These are phyloP conservation scores for Luperina testacea DNA, from an alignment of 2,888 invertebrate species.

Conservation along the genomic window DNA sequence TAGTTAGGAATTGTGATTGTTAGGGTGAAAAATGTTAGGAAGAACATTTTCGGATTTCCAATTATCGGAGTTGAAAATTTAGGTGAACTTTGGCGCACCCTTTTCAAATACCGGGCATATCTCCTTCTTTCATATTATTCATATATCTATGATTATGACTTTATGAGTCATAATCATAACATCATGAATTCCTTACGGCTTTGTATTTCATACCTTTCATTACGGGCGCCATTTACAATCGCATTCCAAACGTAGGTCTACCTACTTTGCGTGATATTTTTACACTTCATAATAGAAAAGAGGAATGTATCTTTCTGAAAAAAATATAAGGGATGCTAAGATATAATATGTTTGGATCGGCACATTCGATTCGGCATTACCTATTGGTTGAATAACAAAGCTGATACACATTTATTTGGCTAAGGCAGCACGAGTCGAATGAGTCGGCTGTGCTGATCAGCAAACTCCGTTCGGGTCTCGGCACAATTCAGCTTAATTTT, in stretches of 20 bases:
- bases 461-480: background rate
- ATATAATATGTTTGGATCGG: background rate
- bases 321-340: background rate
- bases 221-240: background rate
- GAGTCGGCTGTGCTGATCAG: background rate
- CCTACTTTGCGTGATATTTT: conserved; percentile 1
- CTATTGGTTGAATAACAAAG: background rate
- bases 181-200: background rate
- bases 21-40: too few species aligned
- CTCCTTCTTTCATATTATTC: too few species aligned
- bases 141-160: background rate
- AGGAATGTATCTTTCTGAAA: background rate
- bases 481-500: background rate
- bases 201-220: conserved; percentile 11
- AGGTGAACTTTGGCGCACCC: too few species aligned
- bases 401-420: background rate
- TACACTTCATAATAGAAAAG: background rate
- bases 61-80: too few species aligned
- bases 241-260: background rate
- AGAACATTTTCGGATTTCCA: too few species aligned
- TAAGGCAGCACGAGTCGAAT: background rate
- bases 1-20: too few species aligned
- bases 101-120: too few species aligned
- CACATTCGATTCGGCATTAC: background rate
- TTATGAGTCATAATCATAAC: background rate